Percentiles rank a stretch among this genome's conserved stretches.
phyloP scores from a whole-genome alignment of 2,113 vertebrate genomes.

The Vanacampus margaritifer region DNA sequence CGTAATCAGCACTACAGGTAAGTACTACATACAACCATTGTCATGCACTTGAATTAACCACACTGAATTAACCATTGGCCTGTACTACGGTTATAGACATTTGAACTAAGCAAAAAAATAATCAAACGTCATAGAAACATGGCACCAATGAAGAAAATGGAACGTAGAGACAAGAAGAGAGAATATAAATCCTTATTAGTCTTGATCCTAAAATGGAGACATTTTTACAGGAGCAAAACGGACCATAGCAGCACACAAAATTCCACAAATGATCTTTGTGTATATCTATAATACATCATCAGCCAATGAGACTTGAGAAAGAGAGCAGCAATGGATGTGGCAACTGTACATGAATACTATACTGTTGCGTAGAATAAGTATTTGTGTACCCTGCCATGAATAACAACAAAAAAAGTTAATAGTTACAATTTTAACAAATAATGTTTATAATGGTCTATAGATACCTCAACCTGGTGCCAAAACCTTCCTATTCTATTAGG shows the following conservation, averaged over 20 bases:
- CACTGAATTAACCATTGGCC: too few species aligned
- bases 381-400: too few species aligned
- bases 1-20: conserved; percentile 11
- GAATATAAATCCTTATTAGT: not conserved
- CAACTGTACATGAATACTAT: too few species aligned
- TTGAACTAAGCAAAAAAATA: not conserved
- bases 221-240: not conserved
- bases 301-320: too few species aligned
- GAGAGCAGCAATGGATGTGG: too few species aligned
- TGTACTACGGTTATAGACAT: not conserved
- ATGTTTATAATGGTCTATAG: too few species aligned
- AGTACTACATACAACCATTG: not conserved
- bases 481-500: too few species aligned
- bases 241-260: not conserved
- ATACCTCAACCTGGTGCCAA: too few species aligned
- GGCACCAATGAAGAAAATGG: not conserved
- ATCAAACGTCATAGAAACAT: not conserved
- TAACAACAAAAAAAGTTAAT: too few species aligned
- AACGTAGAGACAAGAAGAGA: not conserved
- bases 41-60: not conserved
- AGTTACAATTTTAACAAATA: too few species aligned
- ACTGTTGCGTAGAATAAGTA: too few species aligned
- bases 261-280: not conserved
- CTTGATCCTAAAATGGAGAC: not conserved
- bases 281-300: too few species aligned